Evolutionary conservation across 92 coral and sea anemone species (phyloP).

Genomic region (Epizoanthus stellaris): DNA sequence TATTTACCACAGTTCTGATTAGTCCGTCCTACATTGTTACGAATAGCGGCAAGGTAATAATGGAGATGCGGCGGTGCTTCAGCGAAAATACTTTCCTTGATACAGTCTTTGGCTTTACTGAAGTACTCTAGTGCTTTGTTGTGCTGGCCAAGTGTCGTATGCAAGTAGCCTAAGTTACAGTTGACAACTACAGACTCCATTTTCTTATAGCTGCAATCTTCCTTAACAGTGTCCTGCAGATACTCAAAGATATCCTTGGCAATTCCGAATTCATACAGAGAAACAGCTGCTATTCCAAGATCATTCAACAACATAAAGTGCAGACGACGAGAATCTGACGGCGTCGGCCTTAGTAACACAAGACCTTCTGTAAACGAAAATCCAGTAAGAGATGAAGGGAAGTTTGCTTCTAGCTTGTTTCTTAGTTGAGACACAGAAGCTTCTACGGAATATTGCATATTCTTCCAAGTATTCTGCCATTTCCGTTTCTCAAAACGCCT

Average conservation of each 20-base stretch:
- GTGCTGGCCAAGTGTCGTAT: neutral
- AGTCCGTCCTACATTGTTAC: slow-evolving; percentile 16
- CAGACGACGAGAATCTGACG: neutral
- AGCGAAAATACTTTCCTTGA: neutral
- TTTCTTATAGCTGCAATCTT: too few species aligned
- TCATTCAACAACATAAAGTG: slow-evolving; percentile 4
- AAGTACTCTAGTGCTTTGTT: neutral
- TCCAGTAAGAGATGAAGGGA: neutral
- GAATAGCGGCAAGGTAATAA: neutral
- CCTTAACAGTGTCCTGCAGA: neutral
- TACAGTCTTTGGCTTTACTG: neutral
- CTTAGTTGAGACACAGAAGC: neutral
- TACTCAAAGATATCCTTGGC: neutral
- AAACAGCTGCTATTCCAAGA: neutral
- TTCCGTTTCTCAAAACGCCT: neutral
- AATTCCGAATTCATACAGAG: neutral
- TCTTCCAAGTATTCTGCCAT: neutral
- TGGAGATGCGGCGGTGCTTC: neutral
- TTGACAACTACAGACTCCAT: slow-evolving; percentile 1
- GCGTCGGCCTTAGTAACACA: neutral
- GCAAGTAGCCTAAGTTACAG: neutral
- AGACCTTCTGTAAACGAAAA: neutral
- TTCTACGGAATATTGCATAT: neutral
- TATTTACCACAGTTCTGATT: neutral
- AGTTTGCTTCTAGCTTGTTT: neutral